phyloP scores from a whole-genome alignment of 2,888 invertebrate species.

The Sphinx pinastri region DNA sequence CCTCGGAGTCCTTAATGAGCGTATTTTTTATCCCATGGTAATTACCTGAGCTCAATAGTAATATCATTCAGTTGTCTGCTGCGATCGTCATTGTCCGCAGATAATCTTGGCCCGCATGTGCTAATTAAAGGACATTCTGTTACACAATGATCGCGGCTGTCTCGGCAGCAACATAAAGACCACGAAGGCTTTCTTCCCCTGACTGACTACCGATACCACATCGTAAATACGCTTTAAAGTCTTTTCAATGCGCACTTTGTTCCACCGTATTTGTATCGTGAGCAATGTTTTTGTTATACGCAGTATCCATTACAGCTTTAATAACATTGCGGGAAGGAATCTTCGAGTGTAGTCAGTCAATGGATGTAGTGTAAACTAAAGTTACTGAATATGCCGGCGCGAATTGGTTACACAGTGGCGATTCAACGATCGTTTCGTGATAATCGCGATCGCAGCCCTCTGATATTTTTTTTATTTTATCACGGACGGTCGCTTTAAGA shows the following conservation, averaged over 20 bases:
- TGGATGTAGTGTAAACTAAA: constrained; percentile 39
- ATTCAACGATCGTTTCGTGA: constrained; percentile 75
- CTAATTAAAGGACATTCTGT: constrained; percentile 75
- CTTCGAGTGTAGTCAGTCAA: constrained; percentile 33
- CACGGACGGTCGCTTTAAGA: constrained; percentile 73
- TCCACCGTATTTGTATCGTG: constrained; percentile 45
- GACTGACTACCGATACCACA: constrained; percentile 73
- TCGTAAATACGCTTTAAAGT: constrained; percentile 66
- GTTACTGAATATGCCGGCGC: constrained; percentile 35
- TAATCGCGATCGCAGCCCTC: constrained; percentile 77
- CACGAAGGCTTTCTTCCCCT: constrained; percentile 66
- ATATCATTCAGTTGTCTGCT: constrained; percentile 72
- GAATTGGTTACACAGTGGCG: constrained; percentile 56
- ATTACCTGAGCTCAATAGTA: constrained; percentile 53
- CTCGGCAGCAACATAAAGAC: constrained; percentile 59
- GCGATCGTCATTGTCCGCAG: constrained; percentile 63
- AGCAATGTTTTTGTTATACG: constrained; percentile 11
- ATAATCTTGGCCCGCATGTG: constrained; percentile 78
- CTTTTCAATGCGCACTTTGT: constrained; percentile 70
- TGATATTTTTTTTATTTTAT: constrained; percentile 82
- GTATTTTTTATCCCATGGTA: constrained; percentile 38
- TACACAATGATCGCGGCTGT: constrained; percentile 79
- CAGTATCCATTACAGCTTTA: constrained; percentile 46
- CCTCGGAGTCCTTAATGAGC: constrained; percentile 32
- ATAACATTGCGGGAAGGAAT: neutral